Conservation (phyloP, 2,113 vertebrate species). For the Pangasianodon gigas region DNA sequence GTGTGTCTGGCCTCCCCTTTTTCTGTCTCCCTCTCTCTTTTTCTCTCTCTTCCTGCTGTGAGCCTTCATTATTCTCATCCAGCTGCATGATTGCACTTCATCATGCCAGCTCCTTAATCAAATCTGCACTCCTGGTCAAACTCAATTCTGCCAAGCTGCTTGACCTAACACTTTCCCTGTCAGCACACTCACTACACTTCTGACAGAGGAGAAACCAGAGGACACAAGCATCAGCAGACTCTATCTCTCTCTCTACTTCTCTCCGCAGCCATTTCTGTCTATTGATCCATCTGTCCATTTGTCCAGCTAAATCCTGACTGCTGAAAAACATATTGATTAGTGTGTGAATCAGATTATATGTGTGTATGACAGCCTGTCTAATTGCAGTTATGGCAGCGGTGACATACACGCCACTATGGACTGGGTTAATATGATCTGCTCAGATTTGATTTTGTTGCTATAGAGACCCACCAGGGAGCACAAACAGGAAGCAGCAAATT, state of each 20-base stretch:
- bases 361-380: conserved; percentile 13
- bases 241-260: background rate
- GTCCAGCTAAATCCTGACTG: background rate
- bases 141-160: conserved; percentile 66
- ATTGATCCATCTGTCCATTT: background rate
- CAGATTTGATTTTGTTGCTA: conserved; percentile 37
- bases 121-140: conserved; percentile 68
- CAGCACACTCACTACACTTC: conserved; percentile 41
- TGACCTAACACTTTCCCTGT: conserved; percentile 59
- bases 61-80: conserved; percentile 51
- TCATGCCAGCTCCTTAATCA: conserved; percentile 68
- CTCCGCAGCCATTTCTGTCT: background rate
- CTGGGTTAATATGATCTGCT: conserved; percentile 25
- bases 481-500: conserved; percentile 44
- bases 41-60: conserved; percentile 32
- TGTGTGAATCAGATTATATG: background rate
- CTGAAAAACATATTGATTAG: conserved; percentile 12
- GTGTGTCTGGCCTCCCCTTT: conserved; percentile 16
- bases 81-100: conserved; percentile 63
- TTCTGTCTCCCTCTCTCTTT: background rate
- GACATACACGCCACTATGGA: background rate
- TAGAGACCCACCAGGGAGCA: conserved; percentile 31
- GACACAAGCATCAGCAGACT: background rate
- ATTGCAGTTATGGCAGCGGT: background rate
- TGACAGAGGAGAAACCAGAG: background rate